phyloP scores from a whole-genome alignment of 1,140 invertebrate species.

The Drosophila equinoxialis region DNA sequence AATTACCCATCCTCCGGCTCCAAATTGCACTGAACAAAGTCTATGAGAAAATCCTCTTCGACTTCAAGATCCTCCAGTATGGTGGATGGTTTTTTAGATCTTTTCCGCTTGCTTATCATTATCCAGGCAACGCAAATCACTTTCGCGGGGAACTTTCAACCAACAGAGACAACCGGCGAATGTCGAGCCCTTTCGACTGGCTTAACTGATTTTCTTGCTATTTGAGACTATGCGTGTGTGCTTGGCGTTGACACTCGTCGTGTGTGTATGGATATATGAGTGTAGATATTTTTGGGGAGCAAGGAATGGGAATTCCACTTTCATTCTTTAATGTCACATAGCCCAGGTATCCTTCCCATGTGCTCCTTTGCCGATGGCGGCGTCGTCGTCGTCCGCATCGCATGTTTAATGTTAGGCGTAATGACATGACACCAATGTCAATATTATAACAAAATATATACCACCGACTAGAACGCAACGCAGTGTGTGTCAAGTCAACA shows the following conservation, averaged over 20 bases:
- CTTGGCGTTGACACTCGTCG: conserved; percentile 40
- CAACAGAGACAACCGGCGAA: conserved; percentile 61
- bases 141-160: conserved; percentile 58
- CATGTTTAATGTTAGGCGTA: conserved; percentile 75
- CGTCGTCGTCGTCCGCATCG: conserved; percentile 37
- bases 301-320: conserved; percentile 42
- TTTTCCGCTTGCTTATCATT: conserved; percentile 33
- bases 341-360: conserved; percentile 8
- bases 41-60: conserved; percentile 66
- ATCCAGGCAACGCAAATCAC: conserved; percentile 23
- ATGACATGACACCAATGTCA: conserved; percentile 80
- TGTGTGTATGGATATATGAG: conserved; percentile 32
- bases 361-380: conserved; percentile 3
- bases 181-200: conserved; percentile 56
- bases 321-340: conserved; percentile 9
- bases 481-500: conserved; percentile 73
- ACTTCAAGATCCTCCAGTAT: conserved; percentile 31
- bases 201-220: conserved; percentile 52
- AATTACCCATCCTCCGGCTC: conserved; percentile 69
- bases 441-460: conserved; percentile 65
- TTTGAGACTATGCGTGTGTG: conserved; percentile 20
- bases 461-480: conserved; percentile 20
- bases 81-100: conserved; percentile 26
- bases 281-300: not conserved
- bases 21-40: conserved; percentile 76